A percentile compares a stretch with the other conserved stretches of the same genome.
phyloP scores from a whole-genome alignment of 2,113 vertebrate genomes.

The Oxyura jamaicensis region DNA sequence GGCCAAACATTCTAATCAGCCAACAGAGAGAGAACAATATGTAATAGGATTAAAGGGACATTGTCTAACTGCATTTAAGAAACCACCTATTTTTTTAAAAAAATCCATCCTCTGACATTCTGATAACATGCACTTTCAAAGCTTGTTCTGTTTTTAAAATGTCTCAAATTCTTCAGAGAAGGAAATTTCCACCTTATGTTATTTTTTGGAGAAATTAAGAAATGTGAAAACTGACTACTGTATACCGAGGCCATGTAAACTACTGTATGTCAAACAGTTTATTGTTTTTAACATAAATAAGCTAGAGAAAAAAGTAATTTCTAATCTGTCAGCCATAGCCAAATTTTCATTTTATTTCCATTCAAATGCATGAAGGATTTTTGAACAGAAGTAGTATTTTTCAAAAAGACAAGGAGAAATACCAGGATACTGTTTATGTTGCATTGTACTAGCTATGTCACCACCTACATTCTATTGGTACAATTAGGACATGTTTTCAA shows the following conservation, averaged over 20 bases:
- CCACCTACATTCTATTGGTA: not conserved
- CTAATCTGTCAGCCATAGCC: not conserved
- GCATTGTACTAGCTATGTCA: not conserved
- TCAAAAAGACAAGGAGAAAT: not conserved
- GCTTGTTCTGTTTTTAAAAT: not conserved
- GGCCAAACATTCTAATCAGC: constrained; percentile 2
- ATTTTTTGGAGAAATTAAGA: not conserved
- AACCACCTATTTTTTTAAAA: not conserved
- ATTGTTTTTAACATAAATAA: not conserved
- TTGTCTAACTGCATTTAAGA: constrained; percentile 37
- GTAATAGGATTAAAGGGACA: constrained; percentile 7
- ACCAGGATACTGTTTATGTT: fast-evolving
- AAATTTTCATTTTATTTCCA: not conserved
- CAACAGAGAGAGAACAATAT: constrained; percentile 19
- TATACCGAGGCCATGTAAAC: not conserved
- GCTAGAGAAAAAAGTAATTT: not conserved
- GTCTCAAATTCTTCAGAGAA: not conserved
- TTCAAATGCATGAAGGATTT: not conserved
- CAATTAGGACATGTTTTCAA: not conserved
- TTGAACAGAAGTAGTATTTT: not conserved
- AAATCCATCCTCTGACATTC: not conserved
- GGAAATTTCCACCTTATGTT: not conserved
- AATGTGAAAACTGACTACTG: not conserved
- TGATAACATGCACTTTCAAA: not conserved
- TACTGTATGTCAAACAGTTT: not conserved